These are phyloP conservation scores for Pseudorhombus dupliciocellatus DNA, from an alignment of 2,113 vertebrate species.

Conservation along the genomic window DNA sequence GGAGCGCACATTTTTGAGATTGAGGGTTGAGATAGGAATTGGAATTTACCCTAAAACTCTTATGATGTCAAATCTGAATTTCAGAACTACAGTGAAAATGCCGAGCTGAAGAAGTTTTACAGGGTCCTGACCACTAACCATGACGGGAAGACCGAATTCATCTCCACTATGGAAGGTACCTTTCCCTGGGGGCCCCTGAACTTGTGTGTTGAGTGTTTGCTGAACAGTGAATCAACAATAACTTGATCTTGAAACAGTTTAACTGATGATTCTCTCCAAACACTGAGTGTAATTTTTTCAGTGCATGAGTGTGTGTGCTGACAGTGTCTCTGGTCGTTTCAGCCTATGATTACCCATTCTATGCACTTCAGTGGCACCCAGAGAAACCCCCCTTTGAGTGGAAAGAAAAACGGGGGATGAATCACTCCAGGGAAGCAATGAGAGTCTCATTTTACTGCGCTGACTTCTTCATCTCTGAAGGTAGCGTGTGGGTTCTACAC, in stretches of 20 bases:
- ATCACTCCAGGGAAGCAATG: slow-evolving; percentile 82
- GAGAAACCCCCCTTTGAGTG: slow-evolving; percentile 94
- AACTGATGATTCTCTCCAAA: too few relatives aligned
- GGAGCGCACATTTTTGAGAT: too few relatives aligned
- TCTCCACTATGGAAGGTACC: slow-evolving; percentile 97
- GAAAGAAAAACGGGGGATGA: slow-evolving; percentile 83
- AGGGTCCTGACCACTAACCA: slow-evolving; percentile 87
- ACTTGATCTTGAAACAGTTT: too few relatives aligned
- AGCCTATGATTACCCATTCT: slow-evolving; percentile 90
- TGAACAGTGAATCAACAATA: not conserved
- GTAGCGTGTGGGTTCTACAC: slow-evolving; percentile 48
- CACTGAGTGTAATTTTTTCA: too few relatives aligned
- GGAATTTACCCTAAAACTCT: slow-evolving; percentile 69
- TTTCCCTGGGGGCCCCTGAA: too few relatives aligned
- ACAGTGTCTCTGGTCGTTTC: not conserved
- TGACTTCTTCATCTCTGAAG: slow-evolving; percentile 92
- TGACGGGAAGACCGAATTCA: slow-evolving; percentile 82
- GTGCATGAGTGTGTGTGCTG: not conserved
- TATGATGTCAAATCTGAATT: not conserved
- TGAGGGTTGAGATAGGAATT: too few relatives aligned
- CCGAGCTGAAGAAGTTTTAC: slow-evolving; percentile 87
- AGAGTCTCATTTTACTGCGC: slow-evolving; percentile 86
- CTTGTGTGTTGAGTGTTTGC: not conserved
- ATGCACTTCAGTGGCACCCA: slow-evolving; percentile 95
- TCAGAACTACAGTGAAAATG: slow-evolving; percentile 89